Percentiles rank a stretch among this genome's conserved stretches.
These are phyloP conservation scores for Papilio machaon DNA, from an alignment of 1,140 invertebrate genomes.

Conservation along the genomic window DNA sequence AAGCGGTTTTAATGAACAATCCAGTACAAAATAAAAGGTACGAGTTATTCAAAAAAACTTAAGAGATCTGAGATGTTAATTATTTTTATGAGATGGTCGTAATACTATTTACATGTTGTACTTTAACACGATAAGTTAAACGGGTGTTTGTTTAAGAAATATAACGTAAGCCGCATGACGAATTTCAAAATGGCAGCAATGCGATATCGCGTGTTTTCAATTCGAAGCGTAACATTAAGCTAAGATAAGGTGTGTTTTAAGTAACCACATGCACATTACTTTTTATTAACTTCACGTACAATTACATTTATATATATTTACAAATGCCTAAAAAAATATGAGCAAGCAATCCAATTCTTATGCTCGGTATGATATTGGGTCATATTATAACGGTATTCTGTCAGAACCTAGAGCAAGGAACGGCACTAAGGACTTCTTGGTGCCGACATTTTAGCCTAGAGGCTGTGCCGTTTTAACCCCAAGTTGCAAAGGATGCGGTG, in stretches of 20 bases:
- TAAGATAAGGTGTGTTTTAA: constrained; percentile 19
- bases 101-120: not conserved
- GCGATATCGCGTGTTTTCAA: constrained; percentile 15
- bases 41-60: not conserved
- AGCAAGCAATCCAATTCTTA: no score
- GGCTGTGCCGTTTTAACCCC: no score
- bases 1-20: not conserved
- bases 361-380: no score
- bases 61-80: not conserved
- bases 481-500: no score
- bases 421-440: no score
- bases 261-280: not conserved
- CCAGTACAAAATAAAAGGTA: not conserved
- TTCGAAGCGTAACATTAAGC: constrained; percentile 15
- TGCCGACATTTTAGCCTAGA: no score
- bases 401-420: no score
- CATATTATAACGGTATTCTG: no score
- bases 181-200: constrained; percentile 23
- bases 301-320: not conserved
- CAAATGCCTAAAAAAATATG: no score
- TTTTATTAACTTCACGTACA: not conserved
- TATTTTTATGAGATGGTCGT: not conserved
- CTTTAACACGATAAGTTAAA: not conserved
- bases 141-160: not conserved
- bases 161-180: not conserved